phyloP scores from a whole-genome alignment of 1,140 invertebrate species.

The Chionoecetes opilio region DNA sequence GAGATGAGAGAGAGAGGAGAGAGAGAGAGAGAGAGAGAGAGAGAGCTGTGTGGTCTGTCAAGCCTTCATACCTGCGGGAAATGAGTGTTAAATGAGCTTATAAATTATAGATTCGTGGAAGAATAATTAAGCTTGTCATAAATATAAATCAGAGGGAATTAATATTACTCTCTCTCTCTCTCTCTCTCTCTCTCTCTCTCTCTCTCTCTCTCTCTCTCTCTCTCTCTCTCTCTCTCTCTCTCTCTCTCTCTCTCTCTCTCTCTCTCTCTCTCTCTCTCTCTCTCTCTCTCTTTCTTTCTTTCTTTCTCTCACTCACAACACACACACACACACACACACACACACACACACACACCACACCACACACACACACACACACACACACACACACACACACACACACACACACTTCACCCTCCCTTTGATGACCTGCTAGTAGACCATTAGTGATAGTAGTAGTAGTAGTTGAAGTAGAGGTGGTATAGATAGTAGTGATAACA shows the following conservation, averaged over 20 bases:
- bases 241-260: conserved; percentile 41
- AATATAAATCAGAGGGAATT: not conserved
- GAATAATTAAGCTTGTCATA: conserved; percentile 15
- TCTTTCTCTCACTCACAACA: too few relatives aligned
- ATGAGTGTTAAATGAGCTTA: not conserved
- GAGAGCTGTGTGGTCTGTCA: not conserved
- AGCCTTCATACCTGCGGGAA: not conserved
- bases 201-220: conserved; percentile 31
- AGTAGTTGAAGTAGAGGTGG: too few relatives aligned
- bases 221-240: conserved; percentile 41
- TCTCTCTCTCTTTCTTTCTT: not conserved
- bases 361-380: too few relatives aligned
- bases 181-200: conserved; percentile 25
- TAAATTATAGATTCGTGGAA: conserved; percentile 10
- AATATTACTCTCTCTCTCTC: not conserved
- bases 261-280: not conserved
- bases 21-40: conserved; percentile 8
- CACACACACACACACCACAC: too few relatives aligned
- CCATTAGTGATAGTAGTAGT: too few relatives aligned
- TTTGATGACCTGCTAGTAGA: too few relatives aligned
- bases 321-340: too few relatives aligned
- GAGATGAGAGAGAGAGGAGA: not conserved
- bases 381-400: too few relatives aligned
- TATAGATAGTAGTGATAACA: too few relatives aligned
- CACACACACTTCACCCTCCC: too few relatives aligned